A percentile compares a stretch with the other conserved stretches of the same genome.
Evolutionary conservation across 2,113 vertebrate species (phyloP).

Genomic region (Scopus umbretta): DNA sequence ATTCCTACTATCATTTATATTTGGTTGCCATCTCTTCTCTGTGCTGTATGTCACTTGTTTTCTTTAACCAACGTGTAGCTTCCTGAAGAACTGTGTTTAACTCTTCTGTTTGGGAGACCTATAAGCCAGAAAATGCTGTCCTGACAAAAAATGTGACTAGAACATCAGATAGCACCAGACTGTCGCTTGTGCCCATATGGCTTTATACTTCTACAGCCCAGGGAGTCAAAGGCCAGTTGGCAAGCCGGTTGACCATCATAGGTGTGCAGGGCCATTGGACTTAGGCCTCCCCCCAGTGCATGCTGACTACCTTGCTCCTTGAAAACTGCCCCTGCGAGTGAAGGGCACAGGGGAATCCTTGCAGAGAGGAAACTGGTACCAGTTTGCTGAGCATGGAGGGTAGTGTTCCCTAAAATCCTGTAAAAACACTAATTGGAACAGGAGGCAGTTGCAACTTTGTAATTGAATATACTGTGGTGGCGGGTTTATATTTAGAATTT

Average conservation of each 20-base stretch:
- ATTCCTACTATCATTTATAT: not conserved
- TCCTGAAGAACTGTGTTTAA: not conserved
- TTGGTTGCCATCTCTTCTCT: not conserved
- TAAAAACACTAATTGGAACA: not conserved
- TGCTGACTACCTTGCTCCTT: not conserved
- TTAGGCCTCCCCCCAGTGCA: not conserved
- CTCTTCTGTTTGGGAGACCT: not conserved
- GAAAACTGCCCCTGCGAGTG: not conserved
- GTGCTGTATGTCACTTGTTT: not conserved
- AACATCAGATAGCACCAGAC: not conserved
- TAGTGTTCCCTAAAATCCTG: not conserved
- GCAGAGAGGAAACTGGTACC: not conserved
- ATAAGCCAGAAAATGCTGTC: not conserved
- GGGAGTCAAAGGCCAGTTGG: not conserved
- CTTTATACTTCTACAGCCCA: not conserved
- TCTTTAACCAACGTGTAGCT: not conserved
- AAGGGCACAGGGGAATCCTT: not conserved
- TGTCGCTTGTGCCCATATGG: not conserved
- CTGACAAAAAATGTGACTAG: not conserved
- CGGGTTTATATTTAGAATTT: slow-evolving; percentile 10
- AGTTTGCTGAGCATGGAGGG: not conserved
- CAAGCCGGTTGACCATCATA: not conserved
- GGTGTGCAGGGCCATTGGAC: accelerated
- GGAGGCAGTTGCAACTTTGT: not conserved
- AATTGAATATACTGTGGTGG: not conserved